These are phyloP conservation scores for Procambarus virginalis DNA, from an alignment of 1,140 invertebrate genomes.

Conservation along the genomic window DNA sequence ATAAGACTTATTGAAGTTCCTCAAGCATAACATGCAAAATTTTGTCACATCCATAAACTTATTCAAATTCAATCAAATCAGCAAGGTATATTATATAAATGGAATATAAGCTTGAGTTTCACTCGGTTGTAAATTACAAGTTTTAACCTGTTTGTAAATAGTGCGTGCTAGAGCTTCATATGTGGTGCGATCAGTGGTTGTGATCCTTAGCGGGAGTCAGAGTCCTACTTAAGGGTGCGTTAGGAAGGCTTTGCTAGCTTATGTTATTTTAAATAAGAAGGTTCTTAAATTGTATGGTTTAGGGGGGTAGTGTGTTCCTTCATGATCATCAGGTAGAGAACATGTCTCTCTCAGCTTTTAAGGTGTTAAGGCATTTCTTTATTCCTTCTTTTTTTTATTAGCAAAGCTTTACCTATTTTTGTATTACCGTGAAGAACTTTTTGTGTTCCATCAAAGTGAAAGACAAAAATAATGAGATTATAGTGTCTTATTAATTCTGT, in stretches of 20 bases:
- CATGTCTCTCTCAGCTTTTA: background rate
- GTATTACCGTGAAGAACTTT: background rate
- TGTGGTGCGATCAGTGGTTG: conserved; percentile 57
- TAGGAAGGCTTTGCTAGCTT: conserved; percentile 40
- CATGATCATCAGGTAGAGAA: conserved; percentile 18
- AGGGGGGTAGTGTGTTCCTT: background rate
- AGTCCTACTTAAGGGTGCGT: conserved; percentile 14
- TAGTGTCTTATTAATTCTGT: conserved; percentile 8
- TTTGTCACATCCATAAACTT: conserved; percentile 18
- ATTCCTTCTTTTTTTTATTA: conserved; percentile 4
- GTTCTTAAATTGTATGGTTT: background rate
- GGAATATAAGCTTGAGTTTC: conserved; percentile 10
- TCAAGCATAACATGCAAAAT: conserved; percentile 25
- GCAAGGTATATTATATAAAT: conserved; percentile 10
- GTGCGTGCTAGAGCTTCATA: conserved; percentile 58
- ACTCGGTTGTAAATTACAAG: conserved; percentile 27
- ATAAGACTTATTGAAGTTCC: conserved; percentile 14
- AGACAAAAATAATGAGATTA: conserved; percentile 10
- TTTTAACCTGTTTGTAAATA: conserved; percentile 58
- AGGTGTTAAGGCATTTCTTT: conserved; percentile 3
- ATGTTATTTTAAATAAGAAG: conserved; percentile 12
- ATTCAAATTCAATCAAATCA: conserved; percentile 9
- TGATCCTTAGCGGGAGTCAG: conserved; percentile 29
- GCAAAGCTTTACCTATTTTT: conserved; percentile 15
- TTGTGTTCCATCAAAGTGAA: background rate